phyloP scores from a whole-genome alignment of 2,888 invertebrate genomes.

The Halictus ligatus region DNA sequence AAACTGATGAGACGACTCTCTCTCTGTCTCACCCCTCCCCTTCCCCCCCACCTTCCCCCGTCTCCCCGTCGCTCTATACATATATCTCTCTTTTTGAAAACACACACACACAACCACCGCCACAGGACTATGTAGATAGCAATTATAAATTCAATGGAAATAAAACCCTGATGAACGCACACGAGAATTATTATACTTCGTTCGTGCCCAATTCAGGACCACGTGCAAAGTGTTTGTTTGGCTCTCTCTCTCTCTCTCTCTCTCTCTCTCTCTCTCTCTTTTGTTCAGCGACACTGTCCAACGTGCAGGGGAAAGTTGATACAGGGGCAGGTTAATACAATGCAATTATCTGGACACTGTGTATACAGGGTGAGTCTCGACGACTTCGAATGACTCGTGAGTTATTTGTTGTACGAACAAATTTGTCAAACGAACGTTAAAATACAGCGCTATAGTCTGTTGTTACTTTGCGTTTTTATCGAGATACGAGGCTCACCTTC shows the following conservation, averaged over 20 bases:
- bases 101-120: not conserved
- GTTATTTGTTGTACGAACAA: too few species aligned
- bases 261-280: not conserved
- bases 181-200: conserved; percentile 48
- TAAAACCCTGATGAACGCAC: conserved; percentile 52
- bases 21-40: too few species aligned
- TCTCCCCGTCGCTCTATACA: not conserved
- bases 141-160: conserved; percentile 45
- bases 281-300: not conserved
- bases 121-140: conserved; percentile 47
- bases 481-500: too few species aligned
- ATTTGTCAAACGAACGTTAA: too few species aligned
- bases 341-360: not conserved
- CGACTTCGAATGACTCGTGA: too few species aligned
- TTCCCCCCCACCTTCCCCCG: not conserved
- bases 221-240: conserved; percentile 19
- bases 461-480: too few species aligned
- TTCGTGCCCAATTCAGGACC: conserved; percentile 50
- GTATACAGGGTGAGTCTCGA: too few species aligned
- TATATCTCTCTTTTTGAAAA: conserved; percentile 4
- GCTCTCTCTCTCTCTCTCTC: too few species aligned
- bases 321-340: not conserved
- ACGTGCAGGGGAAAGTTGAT: not conserved
- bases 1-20: not conserved
- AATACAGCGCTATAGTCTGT: too few species aligned